Base-by-base conservation (phyloP, 2,888 invertebrate genomes). In the Rhopalosiphum nymphaeae region DNA sequence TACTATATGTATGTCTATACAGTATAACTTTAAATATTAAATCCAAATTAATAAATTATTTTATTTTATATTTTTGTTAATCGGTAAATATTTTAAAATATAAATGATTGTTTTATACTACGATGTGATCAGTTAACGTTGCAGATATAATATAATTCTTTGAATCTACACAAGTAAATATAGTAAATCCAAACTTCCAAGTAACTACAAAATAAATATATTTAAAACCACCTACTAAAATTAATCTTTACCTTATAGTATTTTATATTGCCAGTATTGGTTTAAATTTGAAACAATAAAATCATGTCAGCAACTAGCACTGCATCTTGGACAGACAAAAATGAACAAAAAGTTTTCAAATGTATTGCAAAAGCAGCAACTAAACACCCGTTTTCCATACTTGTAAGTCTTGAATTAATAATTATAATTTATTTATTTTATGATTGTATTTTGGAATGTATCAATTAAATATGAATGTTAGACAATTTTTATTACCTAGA, bases 301-400 rank as follows among this genome's bases (percentile, higher is more conserved):
- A 36, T n/a, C 21, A 78, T 78, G 78, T 16, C 78, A 36, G 78
- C 78, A 78, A 78, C 36, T 36, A 78, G 78, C 21, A n/a, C 57
- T 21, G 61, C 93, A 13, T 85, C 44, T 90, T 85, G 90, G 94
- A 42, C 49, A 4, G 61, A 86, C n/a, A 49, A 57, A 90, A n/a
- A 46, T 2, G 85, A 89, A n/a, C 94, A 86, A 91, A 94, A 94
- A 53, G 25, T 94, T 26, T 91, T 94, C n/a, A 91, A 91, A 91
- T 94, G 94, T 53, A 90, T 53, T 5, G 57, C 90, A 29, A 91
- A 94, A 86, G 49, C 94, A 11, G 90, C 94, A 3, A 94, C 90
- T 21, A 94, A 94, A 87, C 53, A 94, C 9, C 49, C 49, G 16
- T 91, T 91, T 94, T 91, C 90, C 3, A 86, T 94, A 36, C 89